These are phyloP conservation scores for Plusia festucae DNA, from an alignment of 2,888 invertebrate species.

Conservation along the genomic window DNA sequence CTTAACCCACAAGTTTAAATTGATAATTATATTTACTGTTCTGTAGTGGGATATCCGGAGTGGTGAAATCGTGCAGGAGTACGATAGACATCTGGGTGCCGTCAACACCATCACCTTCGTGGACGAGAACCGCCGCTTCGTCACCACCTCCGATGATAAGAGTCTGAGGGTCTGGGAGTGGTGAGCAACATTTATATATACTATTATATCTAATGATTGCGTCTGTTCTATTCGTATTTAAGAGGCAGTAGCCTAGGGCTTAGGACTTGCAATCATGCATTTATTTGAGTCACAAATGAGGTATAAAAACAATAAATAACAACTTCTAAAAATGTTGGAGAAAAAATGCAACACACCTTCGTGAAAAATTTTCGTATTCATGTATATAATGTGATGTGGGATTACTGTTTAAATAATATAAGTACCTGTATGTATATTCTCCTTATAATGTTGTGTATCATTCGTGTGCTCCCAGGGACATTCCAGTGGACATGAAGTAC, in stretches of 20 bases:
- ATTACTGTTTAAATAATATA: not conserved
- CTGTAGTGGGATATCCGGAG: constrained; percentile 97
- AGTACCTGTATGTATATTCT: too few species aligned
- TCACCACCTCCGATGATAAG: constrained; percentile 99
- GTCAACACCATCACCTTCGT: constrained; percentile 99
- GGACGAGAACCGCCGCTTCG: constrained; percentile 99
- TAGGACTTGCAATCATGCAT: too few species aligned
- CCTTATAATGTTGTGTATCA: too few species aligned
- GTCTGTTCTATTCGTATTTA: not conserved
- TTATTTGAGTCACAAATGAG: too few species aligned
- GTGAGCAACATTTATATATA: constrained; percentile 82
- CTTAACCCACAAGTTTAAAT: too few species aligned
- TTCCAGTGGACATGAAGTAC: constrained; percentile 99
- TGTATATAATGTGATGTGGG: too few species aligned
- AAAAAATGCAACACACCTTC: too few species aligned
- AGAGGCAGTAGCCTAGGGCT: too few species aligned
- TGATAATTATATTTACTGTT: not conserved
- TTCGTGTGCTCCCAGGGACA: constrained; percentile 93
- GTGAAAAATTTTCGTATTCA: too few species aligned
- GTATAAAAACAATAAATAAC: too few species aligned
- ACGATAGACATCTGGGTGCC: constrained; percentile 99
- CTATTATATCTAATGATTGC: not conserved
- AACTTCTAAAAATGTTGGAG: too few species aligned
- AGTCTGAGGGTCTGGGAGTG: constrained; percentile 99
- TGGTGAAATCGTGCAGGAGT: constrained; percentile 99